Conservation (phyloP, 1,140 invertebrate species). For the Acromyrmex charruanus region DNA sequence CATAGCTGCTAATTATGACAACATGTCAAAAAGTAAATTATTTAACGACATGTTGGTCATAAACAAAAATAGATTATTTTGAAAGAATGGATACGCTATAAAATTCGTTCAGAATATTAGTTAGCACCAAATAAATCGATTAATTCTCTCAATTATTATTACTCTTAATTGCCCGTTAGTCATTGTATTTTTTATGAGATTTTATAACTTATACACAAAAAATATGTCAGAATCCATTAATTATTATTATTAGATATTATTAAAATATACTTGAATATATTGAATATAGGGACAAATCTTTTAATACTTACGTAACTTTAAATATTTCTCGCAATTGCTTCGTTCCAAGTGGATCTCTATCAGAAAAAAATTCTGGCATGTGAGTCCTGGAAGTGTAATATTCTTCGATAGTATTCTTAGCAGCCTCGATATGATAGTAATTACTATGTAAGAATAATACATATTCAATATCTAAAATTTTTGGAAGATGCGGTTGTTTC, state of each 20-base stretch:
- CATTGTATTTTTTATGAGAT: no score
- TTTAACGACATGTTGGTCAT: no score
- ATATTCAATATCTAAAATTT: slow-evolving; percentile 86
- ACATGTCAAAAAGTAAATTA: no score
- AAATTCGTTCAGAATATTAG: no score
- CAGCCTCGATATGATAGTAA: slow-evolving; percentile 87
- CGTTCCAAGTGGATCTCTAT: slow-evolving; percentile 85
- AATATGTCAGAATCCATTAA: neutral
- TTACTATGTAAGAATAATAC: slow-evolving; percentile 88
- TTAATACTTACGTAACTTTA: slow-evolving; percentile 84
- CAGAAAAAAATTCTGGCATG: slow-evolving; percentile 87
- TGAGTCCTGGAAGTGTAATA: slow-evolving; percentile 88
- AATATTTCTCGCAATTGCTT: slow-evolving; percentile 83
- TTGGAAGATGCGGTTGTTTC: slow-evolving; percentile 88
- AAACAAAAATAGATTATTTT: no score
- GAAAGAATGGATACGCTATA: no score
- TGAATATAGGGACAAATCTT: no score
- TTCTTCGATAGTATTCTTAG: slow-evolving; percentile 88
- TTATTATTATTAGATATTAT: neutral
- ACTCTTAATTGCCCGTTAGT: no score
- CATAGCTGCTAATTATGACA: no score
- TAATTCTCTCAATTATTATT: no score
- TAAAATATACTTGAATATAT: neutral
- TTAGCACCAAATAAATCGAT: no score
- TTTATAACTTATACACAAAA: neutral